phyloP scores from a whole-genome alignment of 2,797 vertebrate genomes.

The Clarias platycephalus region DNA sequence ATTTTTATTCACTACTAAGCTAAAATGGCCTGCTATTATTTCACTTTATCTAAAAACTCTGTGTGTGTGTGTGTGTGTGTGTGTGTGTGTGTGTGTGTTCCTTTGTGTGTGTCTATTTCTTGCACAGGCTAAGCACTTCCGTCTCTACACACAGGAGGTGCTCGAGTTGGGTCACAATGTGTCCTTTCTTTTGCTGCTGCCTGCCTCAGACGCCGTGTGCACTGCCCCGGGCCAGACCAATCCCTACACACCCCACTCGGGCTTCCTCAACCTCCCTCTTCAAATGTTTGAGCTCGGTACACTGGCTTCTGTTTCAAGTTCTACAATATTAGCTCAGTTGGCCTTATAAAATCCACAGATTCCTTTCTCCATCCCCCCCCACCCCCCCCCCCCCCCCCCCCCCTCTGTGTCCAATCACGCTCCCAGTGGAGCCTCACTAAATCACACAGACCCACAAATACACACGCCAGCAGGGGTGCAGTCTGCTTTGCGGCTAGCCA shows the following conservation, averaged over 20 bases:
- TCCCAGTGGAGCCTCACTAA: slow-evolving; percentile 81
- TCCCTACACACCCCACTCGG: slow-evolving; percentile 89
- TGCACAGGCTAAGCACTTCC: slow-evolving; percentile 91
- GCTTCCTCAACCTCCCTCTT: slow-evolving; percentile 97
- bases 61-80: slow-evolving; percentile 34
- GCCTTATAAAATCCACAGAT: slow-evolving; percentile 88
- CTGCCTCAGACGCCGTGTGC: slow-evolving; percentile 93
- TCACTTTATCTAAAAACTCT: slow-evolving; percentile 38
- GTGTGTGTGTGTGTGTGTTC: slow-evolving; percentile 29
- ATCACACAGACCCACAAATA: slow-evolving; percentile 70
- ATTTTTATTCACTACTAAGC: slow-evolving; percentile 7
- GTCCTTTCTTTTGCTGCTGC: slow-evolving; percentile 97
- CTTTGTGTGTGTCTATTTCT: slow-evolving; percentile 51
- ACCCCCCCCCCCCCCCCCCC: slow-evolving; percentile 22
- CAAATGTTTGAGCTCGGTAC: slow-evolving; percentile 99
- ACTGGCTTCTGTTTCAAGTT: slow-evolving; percentile 80
- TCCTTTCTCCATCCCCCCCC: slow-evolving; percentile 78
- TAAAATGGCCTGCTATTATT: slow-evolving; percentile 46
- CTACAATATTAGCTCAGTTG: slow-evolving; percentile 83
- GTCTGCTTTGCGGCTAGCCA: slow-evolving; percentile 51
- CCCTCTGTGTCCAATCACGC: slow-evolving; percentile 71
- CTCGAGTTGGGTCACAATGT: slow-evolving; percentile 95
- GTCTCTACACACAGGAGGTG: slow-evolving; percentile 96
- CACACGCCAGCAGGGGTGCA: slow-evolving; percentile 51
- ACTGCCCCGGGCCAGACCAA: slow-evolving; percentile 97